Conservation (phyloP, 2,888 invertebrate species). For the Protophormia terraenovae region DNA sequence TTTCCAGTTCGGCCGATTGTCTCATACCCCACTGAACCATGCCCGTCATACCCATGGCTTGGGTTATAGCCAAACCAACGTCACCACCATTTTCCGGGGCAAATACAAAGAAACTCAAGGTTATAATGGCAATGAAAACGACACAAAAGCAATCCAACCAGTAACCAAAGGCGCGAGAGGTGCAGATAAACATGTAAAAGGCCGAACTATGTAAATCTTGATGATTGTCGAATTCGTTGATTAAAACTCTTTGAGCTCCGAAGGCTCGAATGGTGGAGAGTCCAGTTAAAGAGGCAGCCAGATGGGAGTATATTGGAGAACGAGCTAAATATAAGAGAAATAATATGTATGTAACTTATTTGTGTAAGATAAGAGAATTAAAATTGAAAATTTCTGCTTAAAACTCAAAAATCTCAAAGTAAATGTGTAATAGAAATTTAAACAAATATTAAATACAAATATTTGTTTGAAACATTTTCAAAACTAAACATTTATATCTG, state of each 20-base stretch:
- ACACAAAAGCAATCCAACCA: conserved; percentile 95
- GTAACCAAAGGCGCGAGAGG: conserved; percentile 96
- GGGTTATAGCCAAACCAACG: conserved; percentile 90
- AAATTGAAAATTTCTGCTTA: too few relatives aligned
- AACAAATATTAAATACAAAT: too few relatives aligned
- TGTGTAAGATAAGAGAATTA: too few relatives aligned
- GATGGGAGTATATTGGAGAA: conserved; percentile 96
- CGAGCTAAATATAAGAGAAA: conserved; percentile 83
- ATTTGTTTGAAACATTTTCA: too few relatives aligned
- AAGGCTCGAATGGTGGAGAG: conserved; percentile 95
- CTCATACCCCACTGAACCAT: conserved; percentile 91
- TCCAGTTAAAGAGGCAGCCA: conserved; percentile 94
- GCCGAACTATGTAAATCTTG: conserved; percentile 94
- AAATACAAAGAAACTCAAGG: conserved; percentile 90
- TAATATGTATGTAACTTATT: too few relatives aligned
- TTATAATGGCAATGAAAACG: conserved; percentile 92
- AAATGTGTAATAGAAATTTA: too few relatives aligned
- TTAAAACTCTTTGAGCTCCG: conserved; percentile 89
- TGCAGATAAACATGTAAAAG: conserved; percentile 94
- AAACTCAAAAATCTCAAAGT: too few relatives aligned
- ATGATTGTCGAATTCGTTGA: conserved; percentile 90
- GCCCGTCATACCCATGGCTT: conserved; percentile 89
- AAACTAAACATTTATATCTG: too few relatives aligned
- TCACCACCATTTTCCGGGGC: conserved; percentile 86
- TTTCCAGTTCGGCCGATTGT: conserved; percentile 94